Percentiles rank a stretch among this genome's conserved stretches.
Evolutionary conservation across 1,140 invertebrate genomes (phyloP).

Genomic region (Scaptomyza pallida): DNA sequence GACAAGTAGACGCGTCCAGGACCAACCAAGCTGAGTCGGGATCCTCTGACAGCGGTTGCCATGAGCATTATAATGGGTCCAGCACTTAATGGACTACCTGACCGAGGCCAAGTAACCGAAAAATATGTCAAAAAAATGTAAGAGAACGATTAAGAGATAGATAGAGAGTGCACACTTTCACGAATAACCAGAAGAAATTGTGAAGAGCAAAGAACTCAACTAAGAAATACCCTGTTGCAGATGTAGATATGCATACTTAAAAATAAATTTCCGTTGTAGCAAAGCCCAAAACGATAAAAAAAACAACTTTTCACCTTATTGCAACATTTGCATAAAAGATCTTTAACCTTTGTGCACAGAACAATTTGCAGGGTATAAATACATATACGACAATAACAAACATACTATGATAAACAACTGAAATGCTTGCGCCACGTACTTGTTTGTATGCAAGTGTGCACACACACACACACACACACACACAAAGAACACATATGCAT

Average conservation of each 20-base stretch:
- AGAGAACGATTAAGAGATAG: neutral
- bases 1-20: constrained; percentile 27
- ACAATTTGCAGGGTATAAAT: constrained; percentile 14
- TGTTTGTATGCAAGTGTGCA: neutral
- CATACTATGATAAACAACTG: constrained; percentile 44
- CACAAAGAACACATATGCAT: neutral
- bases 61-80: constrained; percentile 1
- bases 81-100: constrained; percentile 18
- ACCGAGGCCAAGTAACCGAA: neutral
- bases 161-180: neutral
- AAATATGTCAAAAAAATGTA: constrained; percentile 2
- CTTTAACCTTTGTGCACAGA: neutral
- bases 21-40: constrained; percentile 12
- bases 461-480: neutral
- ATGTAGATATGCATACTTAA: neutral
- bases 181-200: neutral
- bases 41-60: neutral
- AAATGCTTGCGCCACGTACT: constrained; percentile 37
- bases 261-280: no score
- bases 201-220: neutral
- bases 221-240: neutral
- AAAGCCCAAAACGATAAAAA: no score
- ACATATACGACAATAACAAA: constrained; percentile 9
- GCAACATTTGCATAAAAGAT: neutral
- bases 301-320: neutral